These are phyloP conservation scores for Rhagoletis pomonella DNA, from an alignment of 1,140 invertebrate species.

Conservation along the genomic window DNA sequence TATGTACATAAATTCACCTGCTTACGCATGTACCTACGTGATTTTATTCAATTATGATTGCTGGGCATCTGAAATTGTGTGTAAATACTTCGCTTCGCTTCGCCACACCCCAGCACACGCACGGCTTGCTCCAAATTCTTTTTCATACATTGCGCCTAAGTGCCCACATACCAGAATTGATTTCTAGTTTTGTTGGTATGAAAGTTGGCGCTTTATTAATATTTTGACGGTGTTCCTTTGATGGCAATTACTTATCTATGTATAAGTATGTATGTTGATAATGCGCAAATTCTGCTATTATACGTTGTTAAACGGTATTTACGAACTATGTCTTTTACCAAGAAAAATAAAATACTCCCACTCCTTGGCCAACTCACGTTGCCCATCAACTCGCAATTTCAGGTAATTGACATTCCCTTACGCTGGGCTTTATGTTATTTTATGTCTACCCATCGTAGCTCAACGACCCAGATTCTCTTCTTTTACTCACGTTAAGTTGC, in stretches of 20 bases:
- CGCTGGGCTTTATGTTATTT: slow-evolving; percentile 11
- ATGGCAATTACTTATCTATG: slow-evolving; percentile 2
- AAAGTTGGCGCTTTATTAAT: slow-evolving; percentile 30
- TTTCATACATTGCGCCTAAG: neutral
- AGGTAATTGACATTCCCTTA: slow-evolving; percentile 25
- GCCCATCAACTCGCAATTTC: neutral
- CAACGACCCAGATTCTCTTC: slow-evolving; percentile 7
- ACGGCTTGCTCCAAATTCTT: slow-evolving; percentile 35
- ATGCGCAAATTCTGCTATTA: slow-evolving; percentile 1
- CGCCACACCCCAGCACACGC: neutral
- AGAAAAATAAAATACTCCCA: neutral
- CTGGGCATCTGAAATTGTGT: neutral
- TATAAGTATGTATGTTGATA: neutral
- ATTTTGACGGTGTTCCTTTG: slow-evolving; percentile 12
- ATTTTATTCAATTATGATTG: slow-evolving; percentile 45
- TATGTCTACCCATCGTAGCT: no score
- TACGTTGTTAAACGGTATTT: neutral
- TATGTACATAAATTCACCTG: no score
- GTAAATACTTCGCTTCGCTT: neutral
- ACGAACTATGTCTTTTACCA: neutral
- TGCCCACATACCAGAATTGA: neutral
- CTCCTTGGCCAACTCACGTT: neutral
- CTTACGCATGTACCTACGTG: neutral
- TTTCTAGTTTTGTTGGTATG: slow-evolving; percentile 18
- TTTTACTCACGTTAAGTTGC: neutral